These are phyloP conservation scores for Takifugu ocellatus DNA, from an alignment of 2,797 vertebrate species.

Conservation along the genomic window DNA sequence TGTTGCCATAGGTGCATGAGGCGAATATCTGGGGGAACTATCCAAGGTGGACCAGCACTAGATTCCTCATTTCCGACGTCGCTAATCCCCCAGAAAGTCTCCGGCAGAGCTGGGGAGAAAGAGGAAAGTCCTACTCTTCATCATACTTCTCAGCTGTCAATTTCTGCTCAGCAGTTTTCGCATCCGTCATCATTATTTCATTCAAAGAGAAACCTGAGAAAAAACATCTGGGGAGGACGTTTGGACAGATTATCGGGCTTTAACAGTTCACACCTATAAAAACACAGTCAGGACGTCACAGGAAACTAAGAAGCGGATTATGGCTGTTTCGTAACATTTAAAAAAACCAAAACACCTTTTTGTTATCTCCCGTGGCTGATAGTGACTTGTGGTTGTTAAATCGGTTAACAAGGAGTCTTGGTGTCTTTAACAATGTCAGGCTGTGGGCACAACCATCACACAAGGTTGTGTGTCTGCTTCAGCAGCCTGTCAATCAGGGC, in stretches of 20 bases:
- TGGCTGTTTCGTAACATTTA: conserved; percentile 11
- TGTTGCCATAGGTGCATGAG: no score
- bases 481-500: conserved; percentile 27
- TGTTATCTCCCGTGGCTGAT: no score
- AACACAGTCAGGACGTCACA: conserved; percentile 56
- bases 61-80: conserved; percentile 3
- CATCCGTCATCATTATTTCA: conserved; percentile 53
- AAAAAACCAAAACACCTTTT: no score
- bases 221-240: conserved; percentile 35
- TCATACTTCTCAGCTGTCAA: conserved; percentile 17
- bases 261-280: conserved; percentile 62
- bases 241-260: conserved; percentile 22
- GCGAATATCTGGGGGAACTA: no score
- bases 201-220: conserved; percentile 51
- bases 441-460: not conserved
- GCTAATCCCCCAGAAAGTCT: conserved; percentile 2
- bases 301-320: conserved; percentile 48
- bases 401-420: conserved; percentile 23
- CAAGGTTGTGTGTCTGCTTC: not conserved
- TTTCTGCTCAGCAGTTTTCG: conserved; percentile 23
- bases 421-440: conserved; percentile 3
- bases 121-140: conserved; percentile 15
- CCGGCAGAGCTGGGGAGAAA: conserved; percentile 1
- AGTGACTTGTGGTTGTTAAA: conserved; percentile 28
- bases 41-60: not conserved